phyloP scores from a whole-genome alignment of 2,113 vertebrate species.

The Tylochromis polylepis region DNA sequence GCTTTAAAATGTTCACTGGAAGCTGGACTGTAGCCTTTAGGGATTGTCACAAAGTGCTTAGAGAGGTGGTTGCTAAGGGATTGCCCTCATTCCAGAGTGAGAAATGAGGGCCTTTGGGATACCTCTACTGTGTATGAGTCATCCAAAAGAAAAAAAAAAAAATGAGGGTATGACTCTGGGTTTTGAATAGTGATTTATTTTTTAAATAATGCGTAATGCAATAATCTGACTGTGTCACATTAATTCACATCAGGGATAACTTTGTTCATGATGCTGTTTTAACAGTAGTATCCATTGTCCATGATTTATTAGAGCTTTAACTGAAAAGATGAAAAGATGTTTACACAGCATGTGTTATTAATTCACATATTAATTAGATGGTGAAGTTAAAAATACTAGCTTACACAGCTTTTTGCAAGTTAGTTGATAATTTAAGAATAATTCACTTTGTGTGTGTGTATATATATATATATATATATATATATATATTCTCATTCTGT shows the following conservation, averaged over 20 bases:
- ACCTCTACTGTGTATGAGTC: neutral
- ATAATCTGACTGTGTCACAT: neutral
- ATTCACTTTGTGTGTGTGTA: too few relatives aligned
- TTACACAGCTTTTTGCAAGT: neutral
- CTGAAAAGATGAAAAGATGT: neutral
- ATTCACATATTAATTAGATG: neutral
- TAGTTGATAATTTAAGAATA: neutral
- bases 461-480: too few relatives aligned
- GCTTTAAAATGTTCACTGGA: conserved; percentile 34
- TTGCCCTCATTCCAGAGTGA: conserved; percentile 17
- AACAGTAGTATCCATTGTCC: neutral
- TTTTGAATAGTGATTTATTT: neutral
- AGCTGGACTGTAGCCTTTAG: conserved; percentile 35
- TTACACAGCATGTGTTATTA: neutral
- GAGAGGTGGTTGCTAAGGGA: conserved; percentile 31
- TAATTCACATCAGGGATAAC: neutral
- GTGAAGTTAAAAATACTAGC: neutral
- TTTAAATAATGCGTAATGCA: neutral
- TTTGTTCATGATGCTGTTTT: neutral
- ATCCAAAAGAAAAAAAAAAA: neutral
- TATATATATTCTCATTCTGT: neutral
- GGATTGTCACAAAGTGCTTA: conserved; percentile 44
- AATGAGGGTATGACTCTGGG: neutral
- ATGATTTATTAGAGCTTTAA: neutral
- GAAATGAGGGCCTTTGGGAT: conserved; percentile 3